Evolutionary conservation across 2,797 vertebrate genomes (phyloP).

Genomic region (Alcedo atthis): DNA sequence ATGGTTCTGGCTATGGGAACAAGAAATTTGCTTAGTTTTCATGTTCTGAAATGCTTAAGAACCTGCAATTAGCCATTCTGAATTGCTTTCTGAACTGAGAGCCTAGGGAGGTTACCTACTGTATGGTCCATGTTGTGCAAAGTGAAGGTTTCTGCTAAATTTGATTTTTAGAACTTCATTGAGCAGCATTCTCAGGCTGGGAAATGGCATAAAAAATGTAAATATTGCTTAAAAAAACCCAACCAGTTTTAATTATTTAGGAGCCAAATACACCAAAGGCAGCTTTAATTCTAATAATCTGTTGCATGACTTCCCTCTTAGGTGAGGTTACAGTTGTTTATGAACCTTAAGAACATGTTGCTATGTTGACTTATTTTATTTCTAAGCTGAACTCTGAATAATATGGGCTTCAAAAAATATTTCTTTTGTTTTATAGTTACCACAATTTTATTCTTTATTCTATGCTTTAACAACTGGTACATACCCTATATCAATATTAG

Average conservation of each 20-base stretch:
- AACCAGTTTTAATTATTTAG: background rate
- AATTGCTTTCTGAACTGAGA: background rate
- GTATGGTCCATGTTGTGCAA: background rate
- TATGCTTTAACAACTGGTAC: background rate
- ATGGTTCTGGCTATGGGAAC: background rate
- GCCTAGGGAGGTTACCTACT: background rate
- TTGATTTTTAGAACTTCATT: background rate
- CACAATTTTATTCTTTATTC: background rate
- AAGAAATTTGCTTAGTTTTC: background rate
- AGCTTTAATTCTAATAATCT: background rate
- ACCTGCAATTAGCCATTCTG: background rate
- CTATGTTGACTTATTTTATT: background rate
- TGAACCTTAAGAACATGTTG: background rate
- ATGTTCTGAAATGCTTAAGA: background rate
- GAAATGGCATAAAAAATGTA: slow-evolving; percentile 1
- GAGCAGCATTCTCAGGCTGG: background rate
- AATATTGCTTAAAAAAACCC: background rate
- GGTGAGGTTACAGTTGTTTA: background rate
- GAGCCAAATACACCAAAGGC: background rate
- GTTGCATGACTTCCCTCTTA: slow-evolving; percentile 4
- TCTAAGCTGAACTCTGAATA: background rate
- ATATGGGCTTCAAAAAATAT: background rate
- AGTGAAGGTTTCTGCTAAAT: background rate
- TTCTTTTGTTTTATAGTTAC: background rate
- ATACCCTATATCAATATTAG: background rate